Evolutionary conservation across 2,113 vertebrate genomes (phyloP).

Genomic region (Microcebus ravelobensis): DNA sequence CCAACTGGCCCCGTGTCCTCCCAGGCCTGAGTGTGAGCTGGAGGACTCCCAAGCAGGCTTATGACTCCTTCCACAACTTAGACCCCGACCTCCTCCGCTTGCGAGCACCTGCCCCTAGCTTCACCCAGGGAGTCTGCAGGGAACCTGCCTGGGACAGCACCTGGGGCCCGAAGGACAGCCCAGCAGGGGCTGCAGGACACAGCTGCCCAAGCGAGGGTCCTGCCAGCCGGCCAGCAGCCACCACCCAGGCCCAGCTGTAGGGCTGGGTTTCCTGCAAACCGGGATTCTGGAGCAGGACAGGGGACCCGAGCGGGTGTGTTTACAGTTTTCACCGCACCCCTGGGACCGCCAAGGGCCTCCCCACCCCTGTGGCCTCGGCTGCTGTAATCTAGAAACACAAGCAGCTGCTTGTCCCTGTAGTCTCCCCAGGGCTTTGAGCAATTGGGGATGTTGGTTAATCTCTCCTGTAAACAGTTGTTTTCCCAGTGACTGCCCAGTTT

Average conservation of each 20-base stretch:
- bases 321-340: neutral
- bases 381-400: neutral
- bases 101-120: neutral
- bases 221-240: neutral
- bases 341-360: neutral
- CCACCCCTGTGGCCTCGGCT: neutral
- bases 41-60: neutral
- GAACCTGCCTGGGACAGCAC: neutral
- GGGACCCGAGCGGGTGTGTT: slow-evolving; percentile 41
- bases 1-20: neutral
- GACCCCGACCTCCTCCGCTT: neutral
- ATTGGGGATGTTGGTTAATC: slow-evolving; percentile 36
- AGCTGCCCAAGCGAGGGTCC: neutral
- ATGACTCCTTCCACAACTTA: neutral
- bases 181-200: neutral
- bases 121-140: neutral
- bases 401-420: neutral
- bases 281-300: neutral
- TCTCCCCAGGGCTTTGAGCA: slow-evolving; percentile 26
- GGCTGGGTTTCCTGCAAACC: slow-evolving; percentile 67
- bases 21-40: neutral
- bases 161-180: neutral
- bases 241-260: slow-evolving; percentile 72
- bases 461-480: slow-evolving; percentile 66
- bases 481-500: neutral